Evolutionary conservation across 1,140 invertebrate species (phyloP).

Genomic region (Odontomachus brunneus): DNA sequence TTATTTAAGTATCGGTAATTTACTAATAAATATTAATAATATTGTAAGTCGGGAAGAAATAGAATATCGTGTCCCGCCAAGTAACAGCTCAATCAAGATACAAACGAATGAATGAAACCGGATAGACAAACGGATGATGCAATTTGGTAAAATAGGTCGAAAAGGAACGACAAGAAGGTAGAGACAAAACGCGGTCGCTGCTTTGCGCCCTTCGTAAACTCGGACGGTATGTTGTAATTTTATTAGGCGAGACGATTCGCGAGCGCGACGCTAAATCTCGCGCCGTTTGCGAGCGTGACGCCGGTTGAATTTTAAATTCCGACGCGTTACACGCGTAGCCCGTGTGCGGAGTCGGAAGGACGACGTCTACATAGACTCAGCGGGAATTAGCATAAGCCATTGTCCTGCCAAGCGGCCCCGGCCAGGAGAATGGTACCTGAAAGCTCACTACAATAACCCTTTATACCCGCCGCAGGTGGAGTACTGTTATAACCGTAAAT

Average conservation of each 20-base stretch:
- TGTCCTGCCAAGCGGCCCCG: conserved; percentile 73
- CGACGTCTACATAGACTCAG: conserved; percentile 64
- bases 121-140: background rate
- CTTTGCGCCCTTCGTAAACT: background rate
- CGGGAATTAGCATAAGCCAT: conserved; percentile 80
- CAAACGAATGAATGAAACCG: background rate
- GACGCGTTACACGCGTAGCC: conserved; percentile 62
- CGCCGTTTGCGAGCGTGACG: conserved; percentile 46
- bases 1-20: too few species aligned
- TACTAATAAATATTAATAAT: too few species aligned
- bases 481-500: conserved; percentile 69
- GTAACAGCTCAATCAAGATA: too few species aligned
- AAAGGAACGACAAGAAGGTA: too few species aligned
- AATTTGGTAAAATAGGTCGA: background rate
- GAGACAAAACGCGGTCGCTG: background rate
- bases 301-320: conserved; percentile 63
- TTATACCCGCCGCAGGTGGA: conserved; percentile 72
- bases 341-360: conserved; percentile 58
- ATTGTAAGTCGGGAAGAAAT: too few species aligned
- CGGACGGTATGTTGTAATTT: conserved; percentile 13
- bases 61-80: too few species aligned
- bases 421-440: conserved; percentile 62
- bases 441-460: conserved; percentile 76
- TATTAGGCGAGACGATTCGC: conserved; percentile 12
- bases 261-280: conserved; percentile 55